A percentile compares a stretch with the other conserved stretches of the same genome.
Conservation (phyloP, 2,113 vertebrate genomes). For the Alaudala cheleensis region DNA sequence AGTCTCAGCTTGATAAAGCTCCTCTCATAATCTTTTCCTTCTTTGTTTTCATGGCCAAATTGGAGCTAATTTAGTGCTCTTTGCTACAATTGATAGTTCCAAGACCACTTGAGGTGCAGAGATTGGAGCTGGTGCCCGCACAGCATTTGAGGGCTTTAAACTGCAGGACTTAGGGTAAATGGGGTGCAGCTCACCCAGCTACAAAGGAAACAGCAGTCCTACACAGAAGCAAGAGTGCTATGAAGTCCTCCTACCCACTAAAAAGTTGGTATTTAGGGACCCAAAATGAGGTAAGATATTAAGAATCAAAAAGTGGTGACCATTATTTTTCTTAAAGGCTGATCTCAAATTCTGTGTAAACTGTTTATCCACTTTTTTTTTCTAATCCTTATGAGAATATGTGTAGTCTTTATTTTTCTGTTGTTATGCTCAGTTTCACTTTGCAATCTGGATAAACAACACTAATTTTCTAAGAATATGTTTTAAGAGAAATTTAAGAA, state of each 20-base stretch:
- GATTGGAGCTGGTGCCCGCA: background rate
- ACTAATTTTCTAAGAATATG: background rate
- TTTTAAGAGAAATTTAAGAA: background rate
- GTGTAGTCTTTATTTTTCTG: background rate
- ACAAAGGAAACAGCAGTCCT: background rate
- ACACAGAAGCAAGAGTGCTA: background rate
- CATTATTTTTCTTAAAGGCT: background rate
- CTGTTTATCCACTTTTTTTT: background rate
- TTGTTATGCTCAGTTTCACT: background rate
- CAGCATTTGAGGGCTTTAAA: background rate
- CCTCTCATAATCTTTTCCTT: background rate
- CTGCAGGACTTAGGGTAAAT: background rate
- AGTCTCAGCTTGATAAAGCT: background rate
- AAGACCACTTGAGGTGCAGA: background rate
- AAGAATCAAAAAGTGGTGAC: background rate
- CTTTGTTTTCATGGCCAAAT: background rate
- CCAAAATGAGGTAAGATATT: background rate
- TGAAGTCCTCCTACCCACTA: background rate
- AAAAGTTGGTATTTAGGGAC: background rate
- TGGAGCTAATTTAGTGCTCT: background rate
- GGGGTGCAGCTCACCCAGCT: background rate
- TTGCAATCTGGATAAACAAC: background rate
- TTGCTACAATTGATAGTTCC: background rate
- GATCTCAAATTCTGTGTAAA: background rate
- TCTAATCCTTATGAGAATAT: background rate